Evolutionary conservation across 2,888 invertebrate species (phyloP), one percentile per base, ranked within the genome.

Genomic region (Lasioglossum figueresi): DNA sequence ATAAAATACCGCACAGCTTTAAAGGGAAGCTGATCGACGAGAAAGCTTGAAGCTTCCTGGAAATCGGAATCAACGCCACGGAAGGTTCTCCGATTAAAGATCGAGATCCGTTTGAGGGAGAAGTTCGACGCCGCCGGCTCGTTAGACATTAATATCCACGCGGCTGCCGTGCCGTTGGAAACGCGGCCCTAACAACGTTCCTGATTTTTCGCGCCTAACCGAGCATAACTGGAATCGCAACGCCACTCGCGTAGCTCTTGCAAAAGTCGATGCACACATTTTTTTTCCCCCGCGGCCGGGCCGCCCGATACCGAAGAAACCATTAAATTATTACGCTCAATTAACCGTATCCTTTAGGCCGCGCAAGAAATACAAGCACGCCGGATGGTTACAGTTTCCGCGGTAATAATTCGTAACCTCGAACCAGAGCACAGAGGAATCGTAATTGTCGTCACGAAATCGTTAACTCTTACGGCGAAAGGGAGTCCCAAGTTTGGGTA

Each of bases 381-480:
- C 52, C 80, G 80, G 80, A 83, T 73, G 87, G 87, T 81, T 86
- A 87, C 87, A 81, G 89, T 89, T 89, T 87, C 88, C 84, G 87
- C 71, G 82, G 83, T 88, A 74, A 82, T 85, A 87, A 89, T 85
- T 88, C 87, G 79, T 80, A 84, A 79, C 63, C 83, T 79, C 88
- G 83, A 84, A 83, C 78, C 63, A 10, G 66, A 59, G 79, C 77
- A 80, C 82, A 82, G 83, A 82, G 87, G 83, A 83, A 90, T 89
- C 88, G 86, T 91, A 91, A 92, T 93, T 91, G 90, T 87, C 92
- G 89, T 89, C 86, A 88, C 88, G 89, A 89, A 92, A 93, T 92
- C 91, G 89, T 91, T 91, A 92, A 91, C 88, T 91, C 92, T 91
- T 88, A 90, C 88, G 87, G 63, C 88, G 91, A 91, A 91, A 92